Base-by-base conservation (phyloP, 1,140 invertebrate genomes). In the Heliconius nattereri region DNA sequence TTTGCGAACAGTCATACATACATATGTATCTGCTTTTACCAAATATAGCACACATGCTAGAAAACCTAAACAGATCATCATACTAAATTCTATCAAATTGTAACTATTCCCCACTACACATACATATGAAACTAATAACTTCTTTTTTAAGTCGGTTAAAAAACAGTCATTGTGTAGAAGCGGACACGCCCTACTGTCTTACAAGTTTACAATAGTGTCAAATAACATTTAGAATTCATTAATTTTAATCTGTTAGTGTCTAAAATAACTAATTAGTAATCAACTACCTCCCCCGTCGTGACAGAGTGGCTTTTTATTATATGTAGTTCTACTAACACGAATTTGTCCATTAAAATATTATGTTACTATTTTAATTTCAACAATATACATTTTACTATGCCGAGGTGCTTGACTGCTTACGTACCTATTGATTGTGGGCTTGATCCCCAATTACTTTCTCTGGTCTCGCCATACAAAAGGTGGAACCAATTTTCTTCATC, bases 151-250 rank as follows among this genome's bases (percentile, higher is more conserved):
- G 40, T 45, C 40, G 40, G 40, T 16, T 54, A 20, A 54, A 19
- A n/a, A 54, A 54, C 52, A 54, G 20, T 8, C 52, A n/a, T 6
- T 54, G 52, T 45, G 11, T 45, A 20, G 16, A 54, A 54, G 16
- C 20, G 20, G 52, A 20, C 52, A 54, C 52, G 52, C 20, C 11
- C 40, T 45, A 45, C 5, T 16, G 40, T 45, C 11, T 45, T 45
- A 20, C 2, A 54, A 54, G 16, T 7, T 23, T 60, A 60, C 9
- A 60, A 26, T n/a, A 23, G n/a, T 23, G 20, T 60, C 23, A 60
- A 60, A 60, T 60, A n/a, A 60, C n/a, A 60, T 60, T 60, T n/a
- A 60, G n/a, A 60, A 60, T 60, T 8, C 9, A 60, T n/a, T 60
- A 23, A 60, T 23, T n/a, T 60, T 45, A 16, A 45, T 45, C 5